A percentile compares a stretch with the other conserved stretches of the same genome.
phyloP scores from a whole-genome alignment of 2,888 invertebrate species.

The Kuschelorhynchus macadamiae region DNA sequence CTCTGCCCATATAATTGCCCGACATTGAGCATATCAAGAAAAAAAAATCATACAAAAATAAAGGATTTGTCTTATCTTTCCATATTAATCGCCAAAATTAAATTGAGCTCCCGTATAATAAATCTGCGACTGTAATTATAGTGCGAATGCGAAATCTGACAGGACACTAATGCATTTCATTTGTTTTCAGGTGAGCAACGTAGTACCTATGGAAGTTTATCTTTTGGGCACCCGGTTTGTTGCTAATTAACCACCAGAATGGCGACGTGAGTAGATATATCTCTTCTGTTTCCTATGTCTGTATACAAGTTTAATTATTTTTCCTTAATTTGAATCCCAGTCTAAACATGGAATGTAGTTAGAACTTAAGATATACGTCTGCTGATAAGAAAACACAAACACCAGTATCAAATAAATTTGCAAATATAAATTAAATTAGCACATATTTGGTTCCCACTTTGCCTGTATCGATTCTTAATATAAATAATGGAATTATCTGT shows the following conservation, averaged over 20 bases:
- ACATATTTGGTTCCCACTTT: too few species aligned
- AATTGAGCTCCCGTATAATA: slow-evolving; percentile 41
- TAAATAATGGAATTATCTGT: too few species aligned
- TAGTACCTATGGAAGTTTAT: slow-evolving; percentile 59
- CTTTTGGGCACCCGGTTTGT: slow-evolving; percentile 60
- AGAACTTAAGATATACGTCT: too few species aligned
- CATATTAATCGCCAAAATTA: slow-evolving; percentile 35
- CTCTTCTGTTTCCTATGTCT: background rate
- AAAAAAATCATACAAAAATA: background rate
- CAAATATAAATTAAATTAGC: too few species aligned
- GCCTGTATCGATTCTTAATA: too few species aligned
- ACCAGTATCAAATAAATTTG: too few species aligned
- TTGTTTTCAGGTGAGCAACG: slow-evolving; percentile 64
- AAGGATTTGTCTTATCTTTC: slow-evolving; percentile 18
- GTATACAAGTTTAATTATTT: slow-evolving; percentile 61
- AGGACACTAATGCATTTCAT: slow-evolving; percentile 54
- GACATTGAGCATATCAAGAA: background rate
- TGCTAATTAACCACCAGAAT: slow-evolving; percentile 67
- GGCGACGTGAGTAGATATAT: slow-evolving; percentile 66
- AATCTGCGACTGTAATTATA: slow-evolving; percentile 35
- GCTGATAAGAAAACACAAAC: too few species aligned
- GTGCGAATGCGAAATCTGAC: slow-evolving; percentile 40
- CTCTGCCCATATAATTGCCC: background rate
- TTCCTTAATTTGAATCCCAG: too few species aligned
- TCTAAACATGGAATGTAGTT: too few species aligned